Conservation (phyloP, 2,113 vertebrate species). For the Sylvietta virens region DNA sequence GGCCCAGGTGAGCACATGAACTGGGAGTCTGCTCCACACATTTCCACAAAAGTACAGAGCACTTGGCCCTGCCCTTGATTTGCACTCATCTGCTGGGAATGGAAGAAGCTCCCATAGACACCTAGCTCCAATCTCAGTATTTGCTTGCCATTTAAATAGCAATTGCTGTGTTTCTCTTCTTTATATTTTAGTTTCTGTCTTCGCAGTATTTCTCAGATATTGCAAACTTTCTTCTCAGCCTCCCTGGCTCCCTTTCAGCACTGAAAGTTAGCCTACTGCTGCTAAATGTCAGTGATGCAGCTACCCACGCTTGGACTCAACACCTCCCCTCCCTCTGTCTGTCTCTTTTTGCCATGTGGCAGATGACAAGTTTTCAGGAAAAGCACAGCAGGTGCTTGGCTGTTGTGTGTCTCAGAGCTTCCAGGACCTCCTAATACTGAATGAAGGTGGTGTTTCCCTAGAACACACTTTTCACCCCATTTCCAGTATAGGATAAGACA, state of each 20-base stretch:
- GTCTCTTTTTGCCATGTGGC: constrained; percentile 34
- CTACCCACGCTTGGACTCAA: constrained; percentile 34
- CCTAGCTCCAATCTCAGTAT: background rate
- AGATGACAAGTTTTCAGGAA: constrained; percentile 3
- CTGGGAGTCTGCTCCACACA: background rate
- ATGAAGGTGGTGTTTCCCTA: background rate
- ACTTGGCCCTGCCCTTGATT: background rate
- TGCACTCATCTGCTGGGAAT: background rate
- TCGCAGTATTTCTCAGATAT: background rate
- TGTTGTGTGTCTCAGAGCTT: background rate
- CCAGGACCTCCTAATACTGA: background rate
- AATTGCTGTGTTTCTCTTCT: background rate
- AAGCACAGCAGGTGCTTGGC: constrained; percentile 33
- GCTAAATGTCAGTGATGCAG: constrained; percentile 55
- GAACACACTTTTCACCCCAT: background rate
- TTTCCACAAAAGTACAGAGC: background rate
- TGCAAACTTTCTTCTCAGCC: constrained; percentile 25
- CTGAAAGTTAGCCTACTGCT: constrained; percentile 25
- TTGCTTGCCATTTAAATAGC: background rate
- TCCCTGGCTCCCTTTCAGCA: constrained; percentile 51
- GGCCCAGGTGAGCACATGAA: background rate
- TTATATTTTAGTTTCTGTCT: constrained; percentile 31
- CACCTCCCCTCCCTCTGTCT: constrained; percentile 63
- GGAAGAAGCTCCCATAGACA: background rate
- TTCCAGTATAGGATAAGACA: background rate